phyloP scores from a whole-genome alignment of 2,113 vertebrate species.

The Carollia perspicillata region DNA sequence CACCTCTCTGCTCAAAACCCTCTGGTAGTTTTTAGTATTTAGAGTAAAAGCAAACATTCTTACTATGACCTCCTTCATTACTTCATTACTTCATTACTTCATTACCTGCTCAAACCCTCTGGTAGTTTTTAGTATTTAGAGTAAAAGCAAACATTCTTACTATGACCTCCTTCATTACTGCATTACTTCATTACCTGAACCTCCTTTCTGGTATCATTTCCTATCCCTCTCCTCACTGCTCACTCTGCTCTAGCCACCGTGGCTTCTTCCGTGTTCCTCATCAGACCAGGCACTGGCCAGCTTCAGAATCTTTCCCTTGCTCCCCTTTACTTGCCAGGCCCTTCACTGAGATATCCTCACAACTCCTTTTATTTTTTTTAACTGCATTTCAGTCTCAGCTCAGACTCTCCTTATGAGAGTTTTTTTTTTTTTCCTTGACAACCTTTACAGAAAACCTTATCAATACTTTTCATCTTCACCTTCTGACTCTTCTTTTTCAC shows the following conservation, averaged over 20 bases:
- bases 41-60: not conserved
- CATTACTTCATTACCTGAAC: too few species aligned
- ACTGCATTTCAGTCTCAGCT: not conserved
- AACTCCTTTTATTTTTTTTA: too few species aligned
- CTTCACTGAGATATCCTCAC: accelerated
- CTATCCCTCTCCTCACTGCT: not conserved
- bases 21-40: not conserved
- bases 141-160: not conserved
- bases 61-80: too few species aligned
- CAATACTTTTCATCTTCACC: not conserved
- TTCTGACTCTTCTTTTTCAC: not conserved
- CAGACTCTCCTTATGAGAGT: not conserved
- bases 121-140: not conserved
- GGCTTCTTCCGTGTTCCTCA: not conserved
- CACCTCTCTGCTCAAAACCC: not conserved
- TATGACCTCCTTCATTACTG: too few species aligned
- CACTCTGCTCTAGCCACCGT: not conserved
- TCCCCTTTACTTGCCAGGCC: not conserved
- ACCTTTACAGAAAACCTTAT: not conserved
- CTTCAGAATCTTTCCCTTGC: not conserved
- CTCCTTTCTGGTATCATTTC: not conserved
- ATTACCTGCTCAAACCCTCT: not conserved
- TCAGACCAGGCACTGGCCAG: too few species aligned
- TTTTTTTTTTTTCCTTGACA: not conserved
- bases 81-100: too few species aligned